These are phyloP conservation scores for Trichechus manatus DNA, from an alignment of 2,113 vertebrate genomes.

Conservation along the genomic window DNA sequence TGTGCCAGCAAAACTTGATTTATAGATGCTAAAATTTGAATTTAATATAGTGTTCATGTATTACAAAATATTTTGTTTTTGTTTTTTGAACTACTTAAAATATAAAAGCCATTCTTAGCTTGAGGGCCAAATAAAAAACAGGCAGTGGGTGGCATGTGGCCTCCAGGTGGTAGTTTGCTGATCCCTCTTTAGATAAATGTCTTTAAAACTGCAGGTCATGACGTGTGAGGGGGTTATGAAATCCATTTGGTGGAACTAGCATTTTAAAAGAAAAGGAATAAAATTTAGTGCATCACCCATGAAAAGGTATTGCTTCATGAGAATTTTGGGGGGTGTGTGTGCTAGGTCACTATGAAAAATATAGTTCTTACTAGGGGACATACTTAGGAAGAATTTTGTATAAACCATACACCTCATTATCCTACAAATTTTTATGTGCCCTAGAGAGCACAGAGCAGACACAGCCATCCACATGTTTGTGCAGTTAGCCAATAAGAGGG, in stretches of 20 bases:
- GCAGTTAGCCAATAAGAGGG: neutral
- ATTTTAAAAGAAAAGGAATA: conserved; percentile 1
- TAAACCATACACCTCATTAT: neutral
- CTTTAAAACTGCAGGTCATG: neutral
- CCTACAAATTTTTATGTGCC: neutral
- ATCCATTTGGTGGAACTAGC: neutral
- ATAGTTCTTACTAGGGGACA: neutral
- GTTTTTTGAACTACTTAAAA: conserved; percentile 38
- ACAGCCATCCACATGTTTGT: too few relatives aligned
- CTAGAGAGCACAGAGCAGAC: neutral
- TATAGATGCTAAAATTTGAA: neutral
- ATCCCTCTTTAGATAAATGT: neutral
- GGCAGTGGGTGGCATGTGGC: neutral
- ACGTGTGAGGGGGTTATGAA: neutral
- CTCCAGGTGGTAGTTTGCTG: neutral
- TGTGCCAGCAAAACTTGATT: neutral
- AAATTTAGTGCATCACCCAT: neutral
- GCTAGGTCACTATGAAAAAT: neutral
- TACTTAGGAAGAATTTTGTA: neutral
- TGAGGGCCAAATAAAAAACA: neutral
- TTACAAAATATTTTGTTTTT: neutral
- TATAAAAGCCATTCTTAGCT: neutral
- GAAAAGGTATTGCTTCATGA: neutral
- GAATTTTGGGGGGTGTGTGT: too few relatives aligned
- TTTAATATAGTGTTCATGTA: neutral